Percentiles rank a stretch among this genome's conserved stretches.
Conservation (phyloP, 1,140 invertebrate genomes). For the Globodera ellingtonae region DNA sequence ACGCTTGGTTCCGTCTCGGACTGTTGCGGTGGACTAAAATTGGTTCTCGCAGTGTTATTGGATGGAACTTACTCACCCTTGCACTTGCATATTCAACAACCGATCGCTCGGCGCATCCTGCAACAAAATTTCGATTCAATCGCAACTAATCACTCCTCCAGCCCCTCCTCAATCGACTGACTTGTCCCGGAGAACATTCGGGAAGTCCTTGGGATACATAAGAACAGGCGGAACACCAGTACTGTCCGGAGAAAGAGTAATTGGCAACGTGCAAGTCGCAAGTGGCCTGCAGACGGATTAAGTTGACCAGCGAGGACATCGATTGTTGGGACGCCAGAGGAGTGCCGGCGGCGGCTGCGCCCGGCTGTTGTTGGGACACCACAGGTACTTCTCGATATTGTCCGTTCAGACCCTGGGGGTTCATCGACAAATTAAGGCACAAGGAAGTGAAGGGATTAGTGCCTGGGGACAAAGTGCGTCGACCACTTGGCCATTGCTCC, state of each 20-base stretch:
- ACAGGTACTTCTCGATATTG: slow-evolving; percentile 46
- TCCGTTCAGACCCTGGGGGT: slow-evolving; percentile 39
- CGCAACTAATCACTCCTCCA: background rate
- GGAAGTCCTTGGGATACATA: slow-evolving; percentile 61
- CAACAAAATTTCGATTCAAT: background rate
- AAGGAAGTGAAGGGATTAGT: background rate
- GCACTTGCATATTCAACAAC: slow-evolving; percentile 58
- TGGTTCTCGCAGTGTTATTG: background rate
- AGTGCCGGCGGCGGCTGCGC: slow-evolving; percentile 11
- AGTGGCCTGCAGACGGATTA: slow-evolving; percentile 37
- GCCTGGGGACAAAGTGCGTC: slow-evolving; percentile 61
- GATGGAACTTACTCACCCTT: slow-evolving; percentile 39
- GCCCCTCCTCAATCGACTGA: background rate
- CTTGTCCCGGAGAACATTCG: slow-evolving; percentile 56
- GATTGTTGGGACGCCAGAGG: background rate
- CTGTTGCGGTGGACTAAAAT: slow-evolving; percentile 31
- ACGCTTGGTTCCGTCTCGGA: slow-evolving; percentile 58
- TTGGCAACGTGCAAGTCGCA: slow-evolving; percentile 59
- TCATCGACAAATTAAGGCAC: background rate
- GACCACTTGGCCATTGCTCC: slow-evolving; percentile 58
- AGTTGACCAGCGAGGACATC: background rate
- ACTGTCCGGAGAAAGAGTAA: slow-evolving; percentile 63
- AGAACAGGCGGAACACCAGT: slow-evolving; percentile 65
- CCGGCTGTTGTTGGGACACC: background rate
- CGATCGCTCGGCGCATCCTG: slow-evolving; percentile 46